Evolutionary conservation across 2,888 invertebrate genomes (phyloP).

Genomic region (Eulithis prunata): DNA sequence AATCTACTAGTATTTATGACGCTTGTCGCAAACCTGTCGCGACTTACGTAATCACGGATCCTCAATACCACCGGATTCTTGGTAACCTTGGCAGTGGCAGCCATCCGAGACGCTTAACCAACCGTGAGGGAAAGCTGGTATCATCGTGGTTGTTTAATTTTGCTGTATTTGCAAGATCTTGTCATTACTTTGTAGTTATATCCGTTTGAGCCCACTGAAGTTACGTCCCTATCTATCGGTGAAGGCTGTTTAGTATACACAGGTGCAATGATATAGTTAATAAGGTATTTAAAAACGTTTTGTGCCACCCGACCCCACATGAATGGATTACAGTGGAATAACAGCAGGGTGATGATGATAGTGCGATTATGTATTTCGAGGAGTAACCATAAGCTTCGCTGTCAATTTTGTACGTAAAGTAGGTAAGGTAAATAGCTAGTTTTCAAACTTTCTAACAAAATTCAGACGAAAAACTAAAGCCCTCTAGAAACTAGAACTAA

Average conservation of each 20-base stretch:
- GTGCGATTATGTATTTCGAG: too few species aligned
- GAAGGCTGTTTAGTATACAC: too few species aligned
- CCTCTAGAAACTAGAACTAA: too few species aligned
- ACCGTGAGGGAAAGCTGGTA: constrained; percentile 30
- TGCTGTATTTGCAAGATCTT: constrained; percentile 27
- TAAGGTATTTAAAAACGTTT: too few species aligned
- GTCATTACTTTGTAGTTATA: constrained; percentile 9
- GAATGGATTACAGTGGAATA: too few species aligned
- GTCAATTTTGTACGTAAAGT: too few species aligned
- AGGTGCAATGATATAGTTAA: too few species aligned
- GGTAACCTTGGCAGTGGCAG: constrained; percentile 30
- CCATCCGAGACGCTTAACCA: constrained; percentile 26
- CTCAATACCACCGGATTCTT: constrained; percentile 11
- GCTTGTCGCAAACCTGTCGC: neutral
- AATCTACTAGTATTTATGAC: too few species aligned
- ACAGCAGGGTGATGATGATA: too few species aligned
- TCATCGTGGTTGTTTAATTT: constrained; percentile 3
- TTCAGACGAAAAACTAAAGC: neutral
- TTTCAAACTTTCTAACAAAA: neutral
- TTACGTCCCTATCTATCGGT: neutral
- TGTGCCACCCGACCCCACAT: too few species aligned
- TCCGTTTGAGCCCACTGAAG: neutral
- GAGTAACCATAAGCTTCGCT: too few species aligned
- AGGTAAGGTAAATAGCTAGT: too few species aligned
- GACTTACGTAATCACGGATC: neutral